These are phyloP conservation scores for Aspidapion aeneum DNA, from an alignment of 2,888 invertebrate genomes.

Conservation along the genomic window DNA sequence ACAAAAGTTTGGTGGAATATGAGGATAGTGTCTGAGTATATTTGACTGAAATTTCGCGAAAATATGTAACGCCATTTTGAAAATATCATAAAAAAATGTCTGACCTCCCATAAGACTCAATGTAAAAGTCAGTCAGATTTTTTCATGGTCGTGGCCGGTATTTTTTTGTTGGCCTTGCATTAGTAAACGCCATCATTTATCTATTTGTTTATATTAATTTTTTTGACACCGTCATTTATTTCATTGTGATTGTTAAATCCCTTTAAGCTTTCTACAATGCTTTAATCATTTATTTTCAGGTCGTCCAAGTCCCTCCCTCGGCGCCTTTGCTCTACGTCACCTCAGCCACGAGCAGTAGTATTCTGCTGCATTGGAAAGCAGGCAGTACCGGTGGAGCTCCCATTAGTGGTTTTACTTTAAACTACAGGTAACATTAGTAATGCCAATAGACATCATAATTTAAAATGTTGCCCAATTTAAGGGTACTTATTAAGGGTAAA, in stretches of 20 bases:
- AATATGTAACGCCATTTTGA: no score
- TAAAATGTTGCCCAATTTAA: neutral
- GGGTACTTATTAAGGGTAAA: no score
- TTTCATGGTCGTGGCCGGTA: no score
- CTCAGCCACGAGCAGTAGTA: slow-evolving; percentile 71
- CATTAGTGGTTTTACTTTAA: slow-evolving; percentile 64
- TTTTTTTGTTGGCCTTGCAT: no score
- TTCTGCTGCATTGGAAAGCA: slow-evolving; percentile 72
- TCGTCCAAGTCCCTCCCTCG: slow-evolving; percentile 71
- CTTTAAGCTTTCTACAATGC: neutral
- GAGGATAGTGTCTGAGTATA: no score
- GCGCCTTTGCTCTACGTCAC: slow-evolving; percentile 72
- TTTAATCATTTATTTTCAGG: slow-evolving; percentile 55
- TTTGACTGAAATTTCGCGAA: no score
- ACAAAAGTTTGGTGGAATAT: no score
- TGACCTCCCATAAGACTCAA: no score
- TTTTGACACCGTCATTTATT: neutral
- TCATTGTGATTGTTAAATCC: neutral
- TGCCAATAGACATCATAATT: neutral
- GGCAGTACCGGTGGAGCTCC: slow-evolving; percentile 66
- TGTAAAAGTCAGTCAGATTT: no score
- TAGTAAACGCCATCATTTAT: no score
- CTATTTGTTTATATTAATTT: neutral
- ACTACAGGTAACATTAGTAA: slow-evolving; percentile 49
- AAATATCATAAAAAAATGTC: no score